Base-by-base conservation (phyloP, 2,888 invertebrate genomes). In the Pristionchus entomophagus region DNA sequence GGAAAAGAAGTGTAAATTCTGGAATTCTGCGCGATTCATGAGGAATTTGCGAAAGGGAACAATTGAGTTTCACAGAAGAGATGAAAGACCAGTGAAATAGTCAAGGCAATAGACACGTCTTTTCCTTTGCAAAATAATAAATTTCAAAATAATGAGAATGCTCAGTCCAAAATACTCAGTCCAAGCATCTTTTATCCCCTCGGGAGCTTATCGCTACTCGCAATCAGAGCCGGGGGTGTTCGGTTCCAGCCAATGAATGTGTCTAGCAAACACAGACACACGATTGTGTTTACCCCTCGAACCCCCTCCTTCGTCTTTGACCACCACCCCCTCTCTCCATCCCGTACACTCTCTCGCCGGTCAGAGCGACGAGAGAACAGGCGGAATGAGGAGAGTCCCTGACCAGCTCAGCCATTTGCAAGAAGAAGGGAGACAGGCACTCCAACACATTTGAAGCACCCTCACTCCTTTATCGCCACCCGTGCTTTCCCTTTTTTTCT, bases 381-480 rank as follows among this genome's bases (percentile, higher is more conserved):
- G n/a, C n/a, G 4, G 17, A 69, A 17, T 22, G 35, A 19, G 0
- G 38, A 69, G 65, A 69, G 8, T 35, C n/a, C 29, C 65, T n/a
- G n/a, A n/a, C 12, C 35, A 32, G 69, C 3, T 41, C 73, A 73
- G 73, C 73, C 73, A 73, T 73, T 73, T 73, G 41, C 32, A 45
- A 45, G 35, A 12, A 35, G 14, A 26, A n/a, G 41, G 41, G 5
- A 41, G 41, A 56, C 10, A 19, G 73, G n/a, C 73, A 73, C 41
- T 38, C 73, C 38, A 73, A 73, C 73, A 73, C 73, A 73, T 73
- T 38, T 73, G 73, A 73, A 73, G 73, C 73, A 73, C 73, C 73
- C n/a, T n/a, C n/a, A 14, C 45, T 45, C 14, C 73, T 73, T 73
- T 73, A 73, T 73, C 73, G n/a, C 73, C 73, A 10, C n/a, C 73